Conservation (phyloP, 2,888 invertebrate genomes). For the Drosophila mimetica region DNA sequence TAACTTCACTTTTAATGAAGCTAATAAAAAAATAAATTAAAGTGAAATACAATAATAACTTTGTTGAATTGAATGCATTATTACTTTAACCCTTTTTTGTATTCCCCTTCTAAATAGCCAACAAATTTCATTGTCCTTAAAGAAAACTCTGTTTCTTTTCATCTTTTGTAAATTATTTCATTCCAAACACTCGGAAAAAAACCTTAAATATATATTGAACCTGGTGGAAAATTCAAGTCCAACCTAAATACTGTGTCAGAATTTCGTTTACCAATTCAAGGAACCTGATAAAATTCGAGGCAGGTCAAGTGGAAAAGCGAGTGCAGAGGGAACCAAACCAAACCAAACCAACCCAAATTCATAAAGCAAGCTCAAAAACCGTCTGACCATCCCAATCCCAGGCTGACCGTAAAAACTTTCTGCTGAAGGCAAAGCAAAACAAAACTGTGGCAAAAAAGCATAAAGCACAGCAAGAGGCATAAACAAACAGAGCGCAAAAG, state of each 20-base stretch:
- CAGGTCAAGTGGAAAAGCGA: slow-evolving; percentile 34
- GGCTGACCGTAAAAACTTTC: slow-evolving; percentile 39
- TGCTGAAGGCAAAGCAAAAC: slow-evolving; percentile 23
- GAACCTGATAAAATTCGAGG: slow-evolving; percentile 16
- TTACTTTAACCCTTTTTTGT: too few relatives aligned
- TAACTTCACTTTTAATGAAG: too few relatives aligned
- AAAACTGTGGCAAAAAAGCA: slow-evolving; percentile 28
- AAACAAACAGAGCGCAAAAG: slow-evolving; percentile 36
- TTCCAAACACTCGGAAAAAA: background rate
- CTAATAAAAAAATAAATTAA: too few relatives aligned
- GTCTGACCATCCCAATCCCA: slow-evolving; percentile 11
- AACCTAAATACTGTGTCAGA: background rate
- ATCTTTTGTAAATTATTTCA: too few relatives aligned
- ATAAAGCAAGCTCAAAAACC: slow-evolving; percentile 12
- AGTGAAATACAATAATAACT: too few relatives aligned
- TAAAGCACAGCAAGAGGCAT: slow-evolving; percentile 31
- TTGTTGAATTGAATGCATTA: too few relatives aligned
- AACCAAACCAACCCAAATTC: slow-evolving; percentile 9
- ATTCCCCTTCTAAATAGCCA: too few relatives aligned
- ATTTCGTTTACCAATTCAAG: background rate
- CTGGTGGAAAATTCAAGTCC: background rate
- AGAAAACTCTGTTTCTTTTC: too few relatives aligned
- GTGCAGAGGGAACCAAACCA: slow-evolving; percentile 1
- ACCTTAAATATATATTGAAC: background rate
- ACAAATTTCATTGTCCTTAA: too few relatives aligned